A percentile compares a stretch with the other conserved stretches of the same genome.
These are phyloP conservation scores for Drosophila pseudoananassae DNA, from an alignment of 1,140 invertebrate genomes.

Conservation along the genomic window DNA sequence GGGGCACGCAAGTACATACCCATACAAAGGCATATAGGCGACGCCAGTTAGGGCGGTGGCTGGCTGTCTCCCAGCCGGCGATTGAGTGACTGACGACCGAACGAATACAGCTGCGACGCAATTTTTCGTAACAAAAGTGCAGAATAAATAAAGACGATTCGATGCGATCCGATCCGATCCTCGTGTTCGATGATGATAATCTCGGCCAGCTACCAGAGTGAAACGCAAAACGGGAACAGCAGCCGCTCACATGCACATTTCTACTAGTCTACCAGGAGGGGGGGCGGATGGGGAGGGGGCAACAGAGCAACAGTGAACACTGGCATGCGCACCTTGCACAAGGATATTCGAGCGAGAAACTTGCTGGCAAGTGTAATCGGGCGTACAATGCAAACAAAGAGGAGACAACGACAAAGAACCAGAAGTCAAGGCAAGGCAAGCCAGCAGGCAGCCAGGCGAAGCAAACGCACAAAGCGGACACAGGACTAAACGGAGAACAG, in stretches of 20 bases:
- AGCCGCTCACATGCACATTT: background rate
- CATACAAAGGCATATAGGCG: slow-evolving; percentile 62
- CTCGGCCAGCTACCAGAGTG: slow-evolving; percentile 18
- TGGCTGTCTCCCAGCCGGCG: slow-evolving; percentile 62
- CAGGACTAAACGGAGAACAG: slow-evolving; percentile 68
- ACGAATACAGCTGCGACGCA: slow-evolving; percentile 59
- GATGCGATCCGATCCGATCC: slow-evolving; percentile 40
- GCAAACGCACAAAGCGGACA: slow-evolving; percentile 66
- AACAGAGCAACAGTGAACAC: slow-evolving; percentile 23
- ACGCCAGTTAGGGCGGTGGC: slow-evolving; percentile 78
- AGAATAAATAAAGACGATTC: slow-evolving; percentile 42
- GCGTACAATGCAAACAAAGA: slow-evolving; percentile 73
- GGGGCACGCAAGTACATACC: slow-evolving; percentile 37
- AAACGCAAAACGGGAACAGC: slow-evolving; percentile 35
- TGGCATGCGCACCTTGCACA: slow-evolving; percentile 45
- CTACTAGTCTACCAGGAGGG: background rate
- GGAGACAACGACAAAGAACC: slow-evolving; percentile 72
- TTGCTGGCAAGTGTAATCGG: slow-evolving; percentile 77
- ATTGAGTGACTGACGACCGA: slow-evolving; percentile 33
- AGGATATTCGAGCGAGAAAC: slow-evolving; percentile 51
- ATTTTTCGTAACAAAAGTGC: slow-evolving; percentile 61
- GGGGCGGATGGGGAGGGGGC: background rate
- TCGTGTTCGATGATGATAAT: slow-evolving; percentile 51
- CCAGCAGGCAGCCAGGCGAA: slow-evolving; percentile 18
- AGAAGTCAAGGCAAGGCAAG: slow-evolving; percentile 73